Conservation (phyloP, 2,113 vertebrate genomes). For the Glareola pratincola region DNA sequence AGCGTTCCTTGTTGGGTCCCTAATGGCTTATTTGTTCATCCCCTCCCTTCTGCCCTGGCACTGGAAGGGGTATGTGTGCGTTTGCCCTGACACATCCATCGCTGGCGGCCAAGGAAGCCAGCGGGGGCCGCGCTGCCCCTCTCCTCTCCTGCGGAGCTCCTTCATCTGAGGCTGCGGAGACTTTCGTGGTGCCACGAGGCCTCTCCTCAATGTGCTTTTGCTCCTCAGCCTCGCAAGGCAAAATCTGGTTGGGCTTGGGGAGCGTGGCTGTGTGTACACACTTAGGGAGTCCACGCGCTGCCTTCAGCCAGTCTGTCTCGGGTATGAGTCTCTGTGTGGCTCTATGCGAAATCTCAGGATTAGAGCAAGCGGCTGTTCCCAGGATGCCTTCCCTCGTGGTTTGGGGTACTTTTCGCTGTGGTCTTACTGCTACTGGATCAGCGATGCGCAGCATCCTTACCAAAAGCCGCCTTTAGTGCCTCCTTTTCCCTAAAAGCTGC, state of each 20-base stretch:
- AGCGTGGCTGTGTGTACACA: rapidly evolving
- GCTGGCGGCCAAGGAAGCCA: neutral
- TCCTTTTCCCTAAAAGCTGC: neutral
- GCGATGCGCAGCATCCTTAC: neutral
- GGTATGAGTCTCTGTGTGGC: neutral
- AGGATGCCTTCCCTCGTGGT: rapidly evolving
- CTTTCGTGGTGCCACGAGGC: rapidly evolving
- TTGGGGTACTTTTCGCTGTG: neutral
- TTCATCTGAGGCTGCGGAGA: neutral
- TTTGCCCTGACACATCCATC: neutral
- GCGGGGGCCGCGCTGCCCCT: rapidly evolving
- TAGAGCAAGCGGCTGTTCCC: neutral
- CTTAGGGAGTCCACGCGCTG: no score
- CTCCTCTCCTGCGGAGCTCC: neutral
- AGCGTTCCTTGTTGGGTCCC: neutral
- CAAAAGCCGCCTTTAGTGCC: neutral
- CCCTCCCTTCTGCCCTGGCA: neutral
- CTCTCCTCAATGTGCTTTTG: neutral
- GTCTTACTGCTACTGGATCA: neutral
- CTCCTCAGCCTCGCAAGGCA: neutral
- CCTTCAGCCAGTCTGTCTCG: neutral
- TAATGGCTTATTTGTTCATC: neutral
- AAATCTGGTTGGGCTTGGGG: neutral
- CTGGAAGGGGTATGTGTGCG: rapidly evolving
- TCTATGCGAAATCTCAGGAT: neutral